These are phyloP conservation scores for Calliphora vicina DNA, from an alignment of 1,140 invertebrate species.

Conservation along the genomic window DNA sequence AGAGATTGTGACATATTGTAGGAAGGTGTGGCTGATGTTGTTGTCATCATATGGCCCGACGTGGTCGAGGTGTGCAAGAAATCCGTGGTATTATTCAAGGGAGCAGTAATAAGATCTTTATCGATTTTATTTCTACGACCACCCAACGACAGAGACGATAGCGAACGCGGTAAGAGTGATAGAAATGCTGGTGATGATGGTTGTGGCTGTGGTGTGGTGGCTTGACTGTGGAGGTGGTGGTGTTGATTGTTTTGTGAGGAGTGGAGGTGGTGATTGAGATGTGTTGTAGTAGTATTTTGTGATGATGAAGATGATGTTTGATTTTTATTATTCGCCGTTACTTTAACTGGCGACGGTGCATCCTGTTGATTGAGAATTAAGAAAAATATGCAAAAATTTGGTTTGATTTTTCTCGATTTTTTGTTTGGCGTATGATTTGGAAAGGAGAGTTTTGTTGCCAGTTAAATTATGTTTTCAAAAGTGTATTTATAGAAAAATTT, in stretches of 20 bases:
- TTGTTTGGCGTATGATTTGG: neutral
- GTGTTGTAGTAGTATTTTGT: conserved; percentile 49
- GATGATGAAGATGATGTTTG: conserved; percentile 53
- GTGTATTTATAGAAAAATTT: too few species aligned
- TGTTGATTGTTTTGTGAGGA: conserved; percentile 44
- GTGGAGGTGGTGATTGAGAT: conserved; percentile 48
- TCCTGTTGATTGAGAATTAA: conserved; percentile 45
- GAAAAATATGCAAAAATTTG: neutral
- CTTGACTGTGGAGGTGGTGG: conserved; percentile 51
- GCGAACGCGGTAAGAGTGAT: conserved; percentile 67
- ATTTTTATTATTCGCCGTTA: conserved; percentile 49
- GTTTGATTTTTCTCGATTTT: conserved; percentile 17
- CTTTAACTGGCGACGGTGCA: conserved; percentile 54
- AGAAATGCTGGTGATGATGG: conserved; percentile 63
- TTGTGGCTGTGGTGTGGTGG: conserved; percentile 49
- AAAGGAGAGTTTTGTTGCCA: too few species aligned
- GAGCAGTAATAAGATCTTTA: conserved; percentile 52
- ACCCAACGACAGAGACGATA: conserved; percentile 65
- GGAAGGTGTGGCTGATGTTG: conserved; percentile 15
- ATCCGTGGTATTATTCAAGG: conserved; percentile 51
- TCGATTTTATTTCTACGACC: conserved; percentile 60
- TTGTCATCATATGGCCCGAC: conserved; percentile 42
- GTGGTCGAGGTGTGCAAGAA: conserved; percentile 43
- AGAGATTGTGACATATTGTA: conserved; percentile 55
- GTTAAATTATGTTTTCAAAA: too few species aligned